Evolutionary conservation across 2,113 vertebrate species (phyloP), one percentile per base, ranked within the genome.

Genomic region (Eurystomus gularis): DNA sequence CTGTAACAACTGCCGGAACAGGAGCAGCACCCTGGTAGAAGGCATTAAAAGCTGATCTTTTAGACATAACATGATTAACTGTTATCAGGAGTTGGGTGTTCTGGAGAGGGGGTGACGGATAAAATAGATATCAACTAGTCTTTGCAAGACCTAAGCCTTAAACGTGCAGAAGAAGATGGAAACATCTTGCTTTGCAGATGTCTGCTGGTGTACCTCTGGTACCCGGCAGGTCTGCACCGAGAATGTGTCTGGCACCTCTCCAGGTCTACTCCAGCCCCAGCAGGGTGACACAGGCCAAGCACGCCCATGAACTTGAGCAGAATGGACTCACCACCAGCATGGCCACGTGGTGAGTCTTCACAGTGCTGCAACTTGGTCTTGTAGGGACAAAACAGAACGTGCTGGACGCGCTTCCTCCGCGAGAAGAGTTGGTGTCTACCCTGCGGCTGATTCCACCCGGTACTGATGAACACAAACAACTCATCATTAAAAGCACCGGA

Each of bases 261-360:
- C 42, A 4, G 42, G 40, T 17, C 62, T 25, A 0, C 9, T 20
- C 5, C 49, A 33, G 40, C n/a, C 61, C 54, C 3, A 2, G 39
- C 2, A 11, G 46, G 31, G 37, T 0, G 19, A 70, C 44, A n/a
- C 1, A 17, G 33, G 5, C 31, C 9, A 9, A 39, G 25, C 16
- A 3, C 0, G 10, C 4, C 58, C 65, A 3, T 2, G 23, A 35
- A 31, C 51, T 13, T 1, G 44, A 46, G 51, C 44, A 44, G 51
- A 65, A 65, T 2, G 13, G 46, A 35, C 72, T 52, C 42, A 21
- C 23, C 35, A 4, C 2, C 46, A 19, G 39, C 61, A 54, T 20
- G 39, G 35, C 39, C 60, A 18, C 0, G 13, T 7, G 54, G 26
- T 28, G 20, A 14, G 21, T 8, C 79, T 54, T 20, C 11, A 3